phyloP scores from a whole-genome alignment of 2,888 invertebrate species.

The Polyploca ridens region DNA sequence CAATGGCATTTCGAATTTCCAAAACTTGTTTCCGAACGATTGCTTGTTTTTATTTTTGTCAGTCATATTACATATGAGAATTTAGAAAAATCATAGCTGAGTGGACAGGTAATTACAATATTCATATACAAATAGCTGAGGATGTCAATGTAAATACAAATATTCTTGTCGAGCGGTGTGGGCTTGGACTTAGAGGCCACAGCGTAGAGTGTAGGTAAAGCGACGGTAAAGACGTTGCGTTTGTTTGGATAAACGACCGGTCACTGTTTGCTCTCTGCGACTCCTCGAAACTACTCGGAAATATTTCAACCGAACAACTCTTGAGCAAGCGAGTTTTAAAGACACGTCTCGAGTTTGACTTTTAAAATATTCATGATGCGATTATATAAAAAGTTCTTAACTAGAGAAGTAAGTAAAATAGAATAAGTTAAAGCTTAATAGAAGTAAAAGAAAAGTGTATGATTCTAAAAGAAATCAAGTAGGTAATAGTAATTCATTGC shows the following conservation, averaged over 20 bases:
- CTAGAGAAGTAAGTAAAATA: conserved; percentile 3
- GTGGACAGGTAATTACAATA: conserved; percentile 60
- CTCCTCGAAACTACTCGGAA: conserved; percentile 75
- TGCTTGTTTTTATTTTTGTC: conserved; percentile 14
- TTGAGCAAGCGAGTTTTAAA: conserved; percentile 56
- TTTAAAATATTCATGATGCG: conserved; percentile 14
- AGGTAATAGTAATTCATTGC: conserved; percentile 34
- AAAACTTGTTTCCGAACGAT: conserved; percentile 46
- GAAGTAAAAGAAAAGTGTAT: conserved; percentile 7
- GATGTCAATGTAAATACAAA: conserved; percentile 71
- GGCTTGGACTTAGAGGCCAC: conserved; percentile 62
- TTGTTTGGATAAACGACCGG: conserved; percentile 79
- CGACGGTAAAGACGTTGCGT: conserved; percentile 54
- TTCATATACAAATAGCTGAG: conserved; percentile 69
- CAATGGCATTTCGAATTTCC: conserved; percentile 65
- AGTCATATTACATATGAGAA: not conserved
- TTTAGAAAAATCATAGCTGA: conserved; percentile 31
- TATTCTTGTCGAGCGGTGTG: conserved; percentile 61
- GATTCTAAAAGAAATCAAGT: conserved; percentile 17
- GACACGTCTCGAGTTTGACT: conserved; percentile 30
- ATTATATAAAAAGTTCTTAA: conserved; percentile 11
- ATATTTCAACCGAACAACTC: conserved; percentile 69
- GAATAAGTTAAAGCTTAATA: not conserved
- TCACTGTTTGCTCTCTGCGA: conserved; percentile 74
- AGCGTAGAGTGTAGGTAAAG: conserved; percentile 41